These are phyloP conservation scores for Zoanthus sansibaricus DNA, from an alignment of 92 coral and sea anemone species.

Conservation along the genomic window DNA sequence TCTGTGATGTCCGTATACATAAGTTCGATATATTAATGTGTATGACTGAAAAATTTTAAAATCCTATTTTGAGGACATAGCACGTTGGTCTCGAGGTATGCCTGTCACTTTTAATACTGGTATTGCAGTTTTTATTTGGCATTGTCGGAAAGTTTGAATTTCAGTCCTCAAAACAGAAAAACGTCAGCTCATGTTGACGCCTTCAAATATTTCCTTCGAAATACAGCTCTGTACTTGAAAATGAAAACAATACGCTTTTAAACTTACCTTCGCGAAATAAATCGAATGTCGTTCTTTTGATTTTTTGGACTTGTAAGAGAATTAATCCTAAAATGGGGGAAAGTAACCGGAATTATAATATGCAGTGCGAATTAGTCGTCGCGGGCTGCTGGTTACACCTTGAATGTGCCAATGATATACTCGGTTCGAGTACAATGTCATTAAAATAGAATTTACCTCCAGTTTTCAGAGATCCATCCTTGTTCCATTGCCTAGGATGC, in stretches of 20 bases:
- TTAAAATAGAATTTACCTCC: slow-evolving; percentile 37
- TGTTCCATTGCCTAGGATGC: slow-evolving; percentile 42
- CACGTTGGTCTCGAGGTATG: no score
- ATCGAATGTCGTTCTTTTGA: slow-evolving; percentile 4
- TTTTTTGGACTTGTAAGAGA: slow-evolving; percentile 20
- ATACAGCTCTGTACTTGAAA: background rate
- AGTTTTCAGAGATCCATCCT: slow-evolving; percentile 25
- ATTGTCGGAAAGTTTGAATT: background rate
- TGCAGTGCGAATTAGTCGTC: slow-evolving; percentile 21
- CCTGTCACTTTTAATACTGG: background rate
- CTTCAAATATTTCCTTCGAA: background rate
- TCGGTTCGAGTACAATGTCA: slow-evolving; percentile 25
- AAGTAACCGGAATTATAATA: slow-evolving; percentile 31
- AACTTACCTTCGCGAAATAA: slow-evolving; percentile 28
- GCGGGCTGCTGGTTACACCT: slow-evolving; percentile 19
- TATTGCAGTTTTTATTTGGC: background rate
- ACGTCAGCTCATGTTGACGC: slow-evolving; percentile 13
- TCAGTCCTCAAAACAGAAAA: background rate
- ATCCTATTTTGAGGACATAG: no score
- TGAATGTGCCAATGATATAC: slow-evolving; percentile 36
- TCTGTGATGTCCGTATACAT: no score
- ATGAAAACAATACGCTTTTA: background rate
- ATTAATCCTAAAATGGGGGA: slow-evolving; percentile 16
- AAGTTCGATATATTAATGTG: no score
- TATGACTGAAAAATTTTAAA: no score